These are phyloP conservation scores for Epinotia brunnichana DNA, from an alignment of 2,888 invertebrate species.

Conservation along the genomic window DNA sequence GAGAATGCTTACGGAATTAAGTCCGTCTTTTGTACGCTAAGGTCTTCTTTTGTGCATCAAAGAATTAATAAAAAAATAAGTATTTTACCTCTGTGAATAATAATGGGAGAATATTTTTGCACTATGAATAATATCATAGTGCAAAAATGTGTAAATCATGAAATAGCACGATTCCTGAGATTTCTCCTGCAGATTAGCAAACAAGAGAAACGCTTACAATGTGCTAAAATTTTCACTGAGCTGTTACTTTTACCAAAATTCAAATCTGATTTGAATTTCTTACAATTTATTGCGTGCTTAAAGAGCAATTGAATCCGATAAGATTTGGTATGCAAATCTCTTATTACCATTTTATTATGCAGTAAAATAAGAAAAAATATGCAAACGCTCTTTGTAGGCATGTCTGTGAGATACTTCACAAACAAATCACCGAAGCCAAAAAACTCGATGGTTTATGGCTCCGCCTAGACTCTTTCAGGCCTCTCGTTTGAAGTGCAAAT, in stretches of 20 bases:
- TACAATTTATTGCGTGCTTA: constrained; percentile 42
- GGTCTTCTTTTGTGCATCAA: too few relatives aligned
- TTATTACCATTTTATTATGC: constrained; percentile 41
- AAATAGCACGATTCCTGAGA: constrained; percentile 13
- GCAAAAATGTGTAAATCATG: constrained; percentile 12
- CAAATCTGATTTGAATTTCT: constrained; percentile 42
- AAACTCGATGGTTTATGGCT: constrained; percentile 21
- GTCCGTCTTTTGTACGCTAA: too few relatives aligned
- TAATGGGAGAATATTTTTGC: too few relatives aligned
- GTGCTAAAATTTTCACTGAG: constrained; percentile 29
- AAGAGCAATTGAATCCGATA: constrained; percentile 38
- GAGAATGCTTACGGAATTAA: too few relatives aligned
- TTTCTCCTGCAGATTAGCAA: constrained; percentile 17
- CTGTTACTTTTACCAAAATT: constrained; percentile 32
- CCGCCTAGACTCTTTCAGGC: constrained; percentile 8
- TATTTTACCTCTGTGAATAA: too few relatives aligned
- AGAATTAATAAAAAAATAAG: too few relatives aligned
- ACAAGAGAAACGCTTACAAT: constrained; percentile 24
- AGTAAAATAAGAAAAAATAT: constrained; percentile 41
- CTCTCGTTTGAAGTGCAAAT: constrained; percentile 23
- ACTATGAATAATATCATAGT: too few relatives aligned
- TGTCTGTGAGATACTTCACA: constrained; percentile 23
- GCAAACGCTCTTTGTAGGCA: constrained; percentile 30
- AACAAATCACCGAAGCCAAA: constrained; percentile 30
- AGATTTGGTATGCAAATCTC: constrained; percentile 42